Conservation (phyloP, 35 echinoderm and acorn worm species). For the Stichopus chloronotus region DNA sequence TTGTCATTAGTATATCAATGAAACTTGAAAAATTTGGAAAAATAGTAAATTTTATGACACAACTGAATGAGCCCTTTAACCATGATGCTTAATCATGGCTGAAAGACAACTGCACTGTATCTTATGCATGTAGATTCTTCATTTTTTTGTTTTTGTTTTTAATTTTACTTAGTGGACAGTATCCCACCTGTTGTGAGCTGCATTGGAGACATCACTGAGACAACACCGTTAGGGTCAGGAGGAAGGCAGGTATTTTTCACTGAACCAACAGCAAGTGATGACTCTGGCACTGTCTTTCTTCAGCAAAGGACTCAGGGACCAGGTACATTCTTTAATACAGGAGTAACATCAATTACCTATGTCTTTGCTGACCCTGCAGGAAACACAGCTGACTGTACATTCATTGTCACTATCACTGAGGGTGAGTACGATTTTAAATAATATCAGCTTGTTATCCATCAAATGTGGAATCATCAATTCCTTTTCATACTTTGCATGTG, state of each 20-base stretch:
- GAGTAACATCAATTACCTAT: not conserved
- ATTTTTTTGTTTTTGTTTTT: no score
- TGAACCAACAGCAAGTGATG: constrained; percentile 64
- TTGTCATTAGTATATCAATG: no score
- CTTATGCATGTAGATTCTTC: no score
- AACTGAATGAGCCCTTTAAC: no score
- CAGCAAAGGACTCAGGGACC: constrained; percentile 2
- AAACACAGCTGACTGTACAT: constrained; percentile 29
- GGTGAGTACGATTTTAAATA: constrained; percentile 23
- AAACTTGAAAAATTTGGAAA: no score
- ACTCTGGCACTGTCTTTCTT: not conserved
- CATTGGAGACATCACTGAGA: constrained; percentile 48
- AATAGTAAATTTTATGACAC: no score
- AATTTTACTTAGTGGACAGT: not conserved
- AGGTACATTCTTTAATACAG: not conserved
- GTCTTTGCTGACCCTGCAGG: constrained; percentile 3
- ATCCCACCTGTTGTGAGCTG: constrained; percentile 16
- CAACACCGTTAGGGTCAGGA: constrained; percentile 11
- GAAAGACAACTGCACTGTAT: no score
- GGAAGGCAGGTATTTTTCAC: constrained; percentile 51
- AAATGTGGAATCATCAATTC: no score
- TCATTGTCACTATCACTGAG: not conserved
- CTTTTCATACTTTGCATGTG: no score
- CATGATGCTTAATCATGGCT: no score
- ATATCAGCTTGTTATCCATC: no score